Base-by-base conservation (phyloP, 2,888 invertebrate species). In the Pomacea canaliculata region DNA sequence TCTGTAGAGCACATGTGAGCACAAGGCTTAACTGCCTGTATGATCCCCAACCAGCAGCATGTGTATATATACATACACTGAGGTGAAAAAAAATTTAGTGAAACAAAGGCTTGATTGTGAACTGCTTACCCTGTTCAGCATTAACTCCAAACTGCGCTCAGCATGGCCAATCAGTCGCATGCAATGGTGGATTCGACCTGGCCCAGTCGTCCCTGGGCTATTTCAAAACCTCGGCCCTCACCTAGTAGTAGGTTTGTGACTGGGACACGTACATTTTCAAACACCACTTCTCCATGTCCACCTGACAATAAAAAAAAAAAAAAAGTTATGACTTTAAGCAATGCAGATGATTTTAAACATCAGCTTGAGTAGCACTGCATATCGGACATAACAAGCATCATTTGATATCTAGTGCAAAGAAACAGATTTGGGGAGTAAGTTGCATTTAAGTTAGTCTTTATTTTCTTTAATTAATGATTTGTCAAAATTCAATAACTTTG, bases 161-260 rank as follows among this genome's bases (percentile, higher is more conserved):
- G 91, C 88, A 78, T 87, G 86, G 4, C 92, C 92, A 69, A 92
- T 90, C 62, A 91, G 84, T 71, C 92, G 82, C 92, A 92, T 92
- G 79, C 92, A 92, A 83, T 92, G 92, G 81, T 92, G 92, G 65
- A 92, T 92, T 63, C 92, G 83, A 12, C 92, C 92, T 0, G 92
- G 92, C 7, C 92, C 62, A 92, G 86, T 16, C 92, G 87, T 68
- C 92, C 92, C 82, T 92, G 92, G 59, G 92, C 92, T 75, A 92
- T 92, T 84, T 92, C 92, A 85, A 92, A 92, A 12, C 92, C 92
- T n/a, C 91, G 84, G 59, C 92, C 92, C 82, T 92, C 92, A 69
- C 92, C 92, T 59, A 92, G 84, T 76, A 92, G 81, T 81, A 92
- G 83, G 82, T 92, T 91, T 16, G 83, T 82, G 0, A 82, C 85